phyloP scores from a whole-genome alignment of 2,797 vertebrate species.

The Zalophus californianus region DNA sequence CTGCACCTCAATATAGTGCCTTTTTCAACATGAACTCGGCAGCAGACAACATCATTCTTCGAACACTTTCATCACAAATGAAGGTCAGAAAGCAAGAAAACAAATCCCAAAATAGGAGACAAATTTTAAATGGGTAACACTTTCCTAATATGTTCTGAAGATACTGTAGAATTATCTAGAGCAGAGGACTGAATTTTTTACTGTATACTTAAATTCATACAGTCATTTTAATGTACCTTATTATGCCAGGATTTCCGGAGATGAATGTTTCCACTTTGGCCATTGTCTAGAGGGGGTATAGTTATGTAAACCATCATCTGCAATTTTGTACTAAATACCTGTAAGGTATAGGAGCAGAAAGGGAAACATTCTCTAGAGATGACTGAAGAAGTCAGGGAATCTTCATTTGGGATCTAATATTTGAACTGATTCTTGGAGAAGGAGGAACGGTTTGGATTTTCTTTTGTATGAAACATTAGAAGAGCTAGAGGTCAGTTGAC shows the following conservation, averaged over 20 bases:
- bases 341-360: background rate
- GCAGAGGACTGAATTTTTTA: slow-evolving; percentile 18
- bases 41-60: slow-evolving; percentile 84
- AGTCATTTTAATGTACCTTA: slow-evolving; percentile 53
- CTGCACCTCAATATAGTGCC: slow-evolving; percentile 87
- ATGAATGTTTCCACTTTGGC: slow-evolving; percentile 61
- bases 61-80: slow-evolving; percentile 76
- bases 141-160: slow-evolving; percentile 63
- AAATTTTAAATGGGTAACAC: slow-evolving; percentile 71
- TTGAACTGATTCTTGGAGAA: background rate
- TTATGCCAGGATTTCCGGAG: slow-evolving; percentile 45
- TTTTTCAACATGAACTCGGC: slow-evolving; percentile 84
- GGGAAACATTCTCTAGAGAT: background rate
- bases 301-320: background rate
- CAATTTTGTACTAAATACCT: slow-evolving; percentile 11
- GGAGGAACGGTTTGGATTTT: slow-evolving; percentile 26
- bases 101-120: slow-evolving; percentile 69
- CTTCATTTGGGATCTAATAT: background rate
- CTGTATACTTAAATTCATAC: slow-evolving; percentile 65
- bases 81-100: slow-evolving; percentile 76
- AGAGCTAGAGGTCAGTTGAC: slow-evolving; percentile 47
- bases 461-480: slow-evolving; percentile 40
- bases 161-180: slow-evolving; percentile 57
- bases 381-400: slow-evolving; percentile 10
- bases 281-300: slow-evolving; percentile 43